Percentiles rank a stretch among this genome's conserved stretches.
Conservation (phyloP, 2,888 invertebrate genomes). For the Xestia sexstrigata region DNA sequence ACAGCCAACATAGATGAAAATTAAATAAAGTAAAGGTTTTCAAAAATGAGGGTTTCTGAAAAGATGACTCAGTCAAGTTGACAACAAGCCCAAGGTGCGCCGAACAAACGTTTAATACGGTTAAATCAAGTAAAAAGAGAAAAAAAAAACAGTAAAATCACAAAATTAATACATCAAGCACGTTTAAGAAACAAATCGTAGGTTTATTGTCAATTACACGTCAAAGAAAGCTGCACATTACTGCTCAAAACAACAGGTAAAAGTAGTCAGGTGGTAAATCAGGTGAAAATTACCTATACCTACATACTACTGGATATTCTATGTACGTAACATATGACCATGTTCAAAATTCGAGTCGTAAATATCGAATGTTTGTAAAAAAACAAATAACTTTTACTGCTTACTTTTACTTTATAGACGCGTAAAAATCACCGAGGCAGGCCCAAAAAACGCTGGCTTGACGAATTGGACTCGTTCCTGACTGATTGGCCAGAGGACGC, state of each 20-base stretch:
- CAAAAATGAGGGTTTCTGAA: background rate
- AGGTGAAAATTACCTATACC: constrained; percentile 28
- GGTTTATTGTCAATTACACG: constrained; percentile 17
- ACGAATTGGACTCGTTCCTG: too few species aligned
- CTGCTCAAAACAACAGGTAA: constrained; percentile 35
- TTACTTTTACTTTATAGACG: constrained; percentile 22
- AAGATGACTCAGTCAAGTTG: background rate
- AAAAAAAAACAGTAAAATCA: too few species aligned
- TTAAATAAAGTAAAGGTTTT: background rate
- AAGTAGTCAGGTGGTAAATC: constrained; percentile 19
- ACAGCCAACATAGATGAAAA: background rate
- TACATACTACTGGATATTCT: constrained; percentile 9
- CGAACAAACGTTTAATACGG: background rate
- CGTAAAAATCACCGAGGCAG: too few species aligned
- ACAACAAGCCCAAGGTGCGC: background rate
- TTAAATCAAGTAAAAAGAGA: background rate
- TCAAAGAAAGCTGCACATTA: constrained; percentile 28
- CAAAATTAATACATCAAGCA: constrained; percentile 16
- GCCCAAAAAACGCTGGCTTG: too few species aligned
- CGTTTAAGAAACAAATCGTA: constrained; percentile 19
- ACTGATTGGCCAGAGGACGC: too few species aligned
- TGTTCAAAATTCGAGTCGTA: constrained; percentile 21
- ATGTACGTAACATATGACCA: constrained; percentile 16
- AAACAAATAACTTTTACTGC: constrained; percentile 22
- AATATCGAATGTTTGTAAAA: constrained; percentile 26